These are phyloP conservation scores for Melanerpes formicivorus DNA, from an alignment of 2,113 vertebrate species.

Conservation along the genomic window DNA sequence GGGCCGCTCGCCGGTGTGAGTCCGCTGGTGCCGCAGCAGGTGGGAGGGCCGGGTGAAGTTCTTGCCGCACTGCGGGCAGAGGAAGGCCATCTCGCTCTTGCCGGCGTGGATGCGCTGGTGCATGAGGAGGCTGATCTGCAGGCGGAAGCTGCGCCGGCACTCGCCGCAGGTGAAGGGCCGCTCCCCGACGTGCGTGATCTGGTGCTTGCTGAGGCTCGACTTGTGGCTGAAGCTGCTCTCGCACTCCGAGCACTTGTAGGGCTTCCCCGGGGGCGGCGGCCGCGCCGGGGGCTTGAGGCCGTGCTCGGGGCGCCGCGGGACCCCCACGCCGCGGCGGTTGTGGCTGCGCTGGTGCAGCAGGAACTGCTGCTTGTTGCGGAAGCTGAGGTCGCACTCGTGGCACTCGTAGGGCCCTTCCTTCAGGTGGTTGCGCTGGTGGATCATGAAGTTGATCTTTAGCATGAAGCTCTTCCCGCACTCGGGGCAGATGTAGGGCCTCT, in stretches of 20 bases:
- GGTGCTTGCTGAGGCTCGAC: constrained; percentile 82
- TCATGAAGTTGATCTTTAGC: constrained; percentile 82
- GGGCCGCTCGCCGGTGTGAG: constrained; percentile 82
- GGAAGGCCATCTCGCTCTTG: constrained; percentile 81
- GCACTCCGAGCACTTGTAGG: constrained; percentile 82
- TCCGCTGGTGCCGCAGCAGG: constrained; percentile 82
- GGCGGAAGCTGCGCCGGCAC: constrained; percentile 81
- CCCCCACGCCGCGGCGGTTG: constrained; percentile 68
- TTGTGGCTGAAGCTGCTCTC: constrained; percentile 86
- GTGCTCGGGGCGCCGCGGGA: constrained; percentile 74
- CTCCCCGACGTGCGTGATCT: constrained; percentile 82
- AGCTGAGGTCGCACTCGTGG: constrained; percentile 78
- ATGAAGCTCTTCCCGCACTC: constrained; percentile 83
- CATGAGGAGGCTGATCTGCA: constrained; percentile 83
- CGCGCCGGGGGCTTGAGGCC: constrained; percentile 48
- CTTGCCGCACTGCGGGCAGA: constrained; percentile 82
- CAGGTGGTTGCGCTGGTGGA: constrained; percentile 83
- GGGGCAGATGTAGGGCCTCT: constrained; percentile 79
- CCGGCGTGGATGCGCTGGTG: constrained; percentile 81
- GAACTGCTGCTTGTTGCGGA: constrained; percentile 83
- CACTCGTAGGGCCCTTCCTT: constrained; percentile 82
- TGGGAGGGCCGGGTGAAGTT: constrained; percentile 82
- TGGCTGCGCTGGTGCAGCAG: constrained; percentile 82
- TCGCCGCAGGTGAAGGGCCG: constrained; percentile 80
- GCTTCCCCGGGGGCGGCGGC: constrained; percentile 62